Percentiles rank a stretch among this genome's conserved stretches.
Evolutionary conservation across 2,113 vertebrate genomes (phyloP).

Genomic region (Eulacestoma nigropectus): DNA sequence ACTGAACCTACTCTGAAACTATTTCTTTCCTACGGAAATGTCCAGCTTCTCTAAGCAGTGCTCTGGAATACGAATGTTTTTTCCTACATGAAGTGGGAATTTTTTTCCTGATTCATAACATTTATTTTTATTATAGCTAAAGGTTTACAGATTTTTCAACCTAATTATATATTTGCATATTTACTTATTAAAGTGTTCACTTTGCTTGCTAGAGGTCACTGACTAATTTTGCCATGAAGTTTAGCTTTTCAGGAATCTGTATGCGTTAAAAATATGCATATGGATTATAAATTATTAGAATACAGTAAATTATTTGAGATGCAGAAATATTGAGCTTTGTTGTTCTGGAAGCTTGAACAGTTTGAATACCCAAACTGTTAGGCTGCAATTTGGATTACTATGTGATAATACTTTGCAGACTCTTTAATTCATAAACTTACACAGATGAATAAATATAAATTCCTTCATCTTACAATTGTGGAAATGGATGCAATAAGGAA

Average conservation of each 20-base stretch:
- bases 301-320: background rate
- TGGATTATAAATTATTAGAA: background rate
- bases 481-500: background rate
- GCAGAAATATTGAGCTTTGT: background rate
- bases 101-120: background rate
- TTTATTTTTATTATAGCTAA: background rate
- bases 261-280: background rate
- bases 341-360: background rate
- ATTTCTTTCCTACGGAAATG: background rate
- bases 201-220: background rate
- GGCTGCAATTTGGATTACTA: background rate
- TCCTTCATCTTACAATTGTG: background rate
- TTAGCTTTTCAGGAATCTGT: background rate
- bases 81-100: background rate
- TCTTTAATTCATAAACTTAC: background rate
- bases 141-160: background rate
- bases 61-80: background rate
- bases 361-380: background rate
- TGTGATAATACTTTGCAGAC: background rate
- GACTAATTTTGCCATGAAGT: background rate
- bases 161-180: background rate
- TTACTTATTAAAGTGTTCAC: background rate
- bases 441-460: background rate
- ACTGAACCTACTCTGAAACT: background rate
- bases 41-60: background rate